Base-by-base conservation (phyloP, 2,888 invertebrate genomes). In the Sinohyriopsis cumingii region DNA sequence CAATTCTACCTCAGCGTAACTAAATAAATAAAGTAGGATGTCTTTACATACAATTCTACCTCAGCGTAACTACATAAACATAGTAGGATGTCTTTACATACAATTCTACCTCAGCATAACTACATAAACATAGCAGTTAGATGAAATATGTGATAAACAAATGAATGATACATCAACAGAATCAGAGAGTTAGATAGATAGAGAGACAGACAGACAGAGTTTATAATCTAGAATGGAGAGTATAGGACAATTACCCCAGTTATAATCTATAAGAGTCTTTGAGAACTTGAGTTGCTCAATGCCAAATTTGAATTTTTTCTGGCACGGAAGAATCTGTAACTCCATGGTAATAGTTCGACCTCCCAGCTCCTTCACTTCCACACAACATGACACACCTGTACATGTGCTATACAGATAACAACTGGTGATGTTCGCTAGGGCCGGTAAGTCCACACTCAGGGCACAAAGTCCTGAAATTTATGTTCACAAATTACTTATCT, bases 361-460 rank as follows among this genome's bases (percentile, higher is more conserved):
- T 15, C 65, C 72, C 18, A 81, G 59, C n/a, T 72, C 68, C 24
- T 80, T 73, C 3, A 80, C 73, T 55, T 75, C 69, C 19, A 82
- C 57, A 71, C 82, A 82, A 55, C 82, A 82, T n/a, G 74, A 75
- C 7, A 82, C 71, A 25, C 76, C 75, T 15, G 79, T 77, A 62
- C 82, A 83, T n/a, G 71, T 72, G 61, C 59, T 59, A n/a, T 57
- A 55, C 25, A 74, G 67, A 45, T 71, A 54, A 65, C 81, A 81
- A 15, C 72, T 68, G 15, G 71, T 56, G 15, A 63, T 63, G 15
- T 60, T 63, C 0, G 76, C 76, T 20, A 80, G 69, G 12, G 56
- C n/a, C 1, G 71, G n/a, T 9, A 55, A 55, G 12, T 69, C 55
- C 45, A 69, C 63, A 28, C 55, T 54, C 24, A 73, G 57, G 59